Conservation (phyloP, 2,888 invertebrate species). For the Platycheirus rosarum region DNA sequence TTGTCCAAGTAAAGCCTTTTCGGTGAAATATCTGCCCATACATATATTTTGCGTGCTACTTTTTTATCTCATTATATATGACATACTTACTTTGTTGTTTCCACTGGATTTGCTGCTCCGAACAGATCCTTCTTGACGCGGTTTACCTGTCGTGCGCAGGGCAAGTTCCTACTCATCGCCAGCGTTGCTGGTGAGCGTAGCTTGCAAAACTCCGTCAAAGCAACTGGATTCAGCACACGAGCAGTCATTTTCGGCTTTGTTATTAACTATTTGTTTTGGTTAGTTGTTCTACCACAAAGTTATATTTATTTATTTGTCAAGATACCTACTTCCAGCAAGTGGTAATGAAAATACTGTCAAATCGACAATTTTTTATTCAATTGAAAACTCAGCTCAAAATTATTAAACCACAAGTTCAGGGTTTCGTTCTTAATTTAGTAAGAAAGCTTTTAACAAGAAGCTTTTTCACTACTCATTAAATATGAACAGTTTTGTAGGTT, state of each 20-base stretch:
- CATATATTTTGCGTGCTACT: no score
- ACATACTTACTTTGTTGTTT: constrained; percentile 79
- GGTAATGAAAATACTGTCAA: constrained; percentile 65
- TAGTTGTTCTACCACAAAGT: no score
- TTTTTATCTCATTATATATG: no score
- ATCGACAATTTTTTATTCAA: constrained; percentile 41
- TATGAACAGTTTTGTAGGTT: not conserved
- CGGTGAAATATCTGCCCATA: no score
- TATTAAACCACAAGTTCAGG: constrained; percentile 65
- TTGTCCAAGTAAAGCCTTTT: no score
- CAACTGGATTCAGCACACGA: constrained; percentile 80
- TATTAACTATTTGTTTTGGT: constrained; percentile 29
- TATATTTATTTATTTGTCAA: constrained; percentile 28
- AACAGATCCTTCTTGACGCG: constrained; percentile 81
- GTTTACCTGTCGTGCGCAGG: constrained; percentile 79
- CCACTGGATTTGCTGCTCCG: constrained; percentile 78
- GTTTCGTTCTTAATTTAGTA: not conserved
- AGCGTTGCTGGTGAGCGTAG: constrained; percentile 77
- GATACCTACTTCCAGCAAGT: constrained; percentile 7
- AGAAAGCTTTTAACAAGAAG: constrained; percentile 22
- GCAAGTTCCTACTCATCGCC: constrained; percentile 77
- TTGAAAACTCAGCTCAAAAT: constrained; percentile 44
- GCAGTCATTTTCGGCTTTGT: constrained; percentile 78
- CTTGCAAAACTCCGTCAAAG: constrained; percentile 79
- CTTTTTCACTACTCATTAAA: constrained; percentile 22